Evolutionary conservation across 2,888 invertebrate genomes (phyloP).

Genomic region (Microdon myrmicae): DNA sequence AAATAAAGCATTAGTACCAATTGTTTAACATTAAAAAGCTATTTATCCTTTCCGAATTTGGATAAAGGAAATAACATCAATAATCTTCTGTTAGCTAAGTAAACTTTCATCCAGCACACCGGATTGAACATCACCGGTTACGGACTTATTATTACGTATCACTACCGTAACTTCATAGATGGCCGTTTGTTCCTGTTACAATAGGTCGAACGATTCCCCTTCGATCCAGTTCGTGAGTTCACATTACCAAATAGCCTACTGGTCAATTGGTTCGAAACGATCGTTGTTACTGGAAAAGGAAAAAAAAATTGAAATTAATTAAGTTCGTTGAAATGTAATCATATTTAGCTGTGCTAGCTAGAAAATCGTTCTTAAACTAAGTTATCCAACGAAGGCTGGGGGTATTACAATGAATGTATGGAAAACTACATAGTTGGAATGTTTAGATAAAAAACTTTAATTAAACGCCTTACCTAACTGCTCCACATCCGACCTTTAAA

Average conservation of each 20-base stretch:
- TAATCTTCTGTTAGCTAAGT: no score
- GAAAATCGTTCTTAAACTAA: conserved; percentile 61
- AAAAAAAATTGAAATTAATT: conserved; percentile 86
- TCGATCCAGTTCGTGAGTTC: conserved; percentile 85
- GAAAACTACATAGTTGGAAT: conserved; percentile 41
- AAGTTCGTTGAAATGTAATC: no score
- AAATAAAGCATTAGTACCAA: no score
- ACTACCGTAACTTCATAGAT: conserved; percentile 95
- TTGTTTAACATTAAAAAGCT: no score
- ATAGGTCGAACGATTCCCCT: conserved; percentile 96
- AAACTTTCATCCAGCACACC: no score
- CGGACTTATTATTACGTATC: no score
- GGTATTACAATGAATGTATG: conserved; percentile 33
- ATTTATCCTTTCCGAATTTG: no score
- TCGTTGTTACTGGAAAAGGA: conserved; percentile 84
- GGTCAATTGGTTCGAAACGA: conserved; percentile 87
- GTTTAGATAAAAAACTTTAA: no score
- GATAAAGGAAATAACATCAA: no score
- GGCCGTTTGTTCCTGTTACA: conserved; percentile 96
- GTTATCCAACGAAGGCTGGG: conserved; percentile 22
- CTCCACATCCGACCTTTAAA: no score
- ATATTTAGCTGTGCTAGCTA: conserved; percentile 55
- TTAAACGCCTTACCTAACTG: no score
- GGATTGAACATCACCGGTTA: no score
- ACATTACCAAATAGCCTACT: conserved; percentile 84